Percentiles rank a stretch among this genome's conserved stretches.
These are phyloP conservation scores for Ctenoplectra terminalis DNA, from an alignment of 1,140 invertebrate species.

Conservation along the genomic window DNA sequence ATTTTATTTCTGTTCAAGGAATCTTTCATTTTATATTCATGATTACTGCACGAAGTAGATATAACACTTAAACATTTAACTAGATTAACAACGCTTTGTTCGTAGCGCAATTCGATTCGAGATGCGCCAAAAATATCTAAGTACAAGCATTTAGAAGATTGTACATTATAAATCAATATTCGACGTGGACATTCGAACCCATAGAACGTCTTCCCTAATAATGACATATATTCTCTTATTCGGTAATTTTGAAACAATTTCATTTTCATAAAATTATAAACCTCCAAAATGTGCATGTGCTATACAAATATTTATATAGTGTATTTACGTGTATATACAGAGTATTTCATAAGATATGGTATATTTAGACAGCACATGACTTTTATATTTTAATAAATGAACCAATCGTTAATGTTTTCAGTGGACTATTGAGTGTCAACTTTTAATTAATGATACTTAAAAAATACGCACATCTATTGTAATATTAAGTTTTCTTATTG, in stretches of 20 bases:
- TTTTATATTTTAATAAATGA: neutral
- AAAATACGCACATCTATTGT: neutral
- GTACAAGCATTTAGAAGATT: constrained; percentile 29
- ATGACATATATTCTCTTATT: constrained; percentile 15
- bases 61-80: constrained; percentile 49
- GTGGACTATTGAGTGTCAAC: constrained; percentile 7
- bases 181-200: constrained; percentile 8
- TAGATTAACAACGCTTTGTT: constrained; percentile 35
- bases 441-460: constrained; percentile 1
- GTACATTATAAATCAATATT: constrained; percentile 30
- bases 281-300: constrained; percentile 6
- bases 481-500: constrained; percentile 1
- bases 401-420: neutral
- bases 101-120: constrained; percentile 23
- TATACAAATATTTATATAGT: constrained; percentile 41
- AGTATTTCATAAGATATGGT: constrained; percentile 24
- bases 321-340: constrained; percentile 22
- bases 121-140: constrained; percentile 39
- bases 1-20: constrained; percentile 14
- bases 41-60: constrained; percentile 19
- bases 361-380: neutral
- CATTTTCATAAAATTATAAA: constrained; percentile 26
- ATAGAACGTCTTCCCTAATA: constrained; percentile 19
- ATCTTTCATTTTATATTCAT: constrained; percentile 1
- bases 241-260: constrained; percentile 16